Conservation (phyloP, 2,888 invertebrate genomes). For the Adelphocoris suturalis region DNA sequence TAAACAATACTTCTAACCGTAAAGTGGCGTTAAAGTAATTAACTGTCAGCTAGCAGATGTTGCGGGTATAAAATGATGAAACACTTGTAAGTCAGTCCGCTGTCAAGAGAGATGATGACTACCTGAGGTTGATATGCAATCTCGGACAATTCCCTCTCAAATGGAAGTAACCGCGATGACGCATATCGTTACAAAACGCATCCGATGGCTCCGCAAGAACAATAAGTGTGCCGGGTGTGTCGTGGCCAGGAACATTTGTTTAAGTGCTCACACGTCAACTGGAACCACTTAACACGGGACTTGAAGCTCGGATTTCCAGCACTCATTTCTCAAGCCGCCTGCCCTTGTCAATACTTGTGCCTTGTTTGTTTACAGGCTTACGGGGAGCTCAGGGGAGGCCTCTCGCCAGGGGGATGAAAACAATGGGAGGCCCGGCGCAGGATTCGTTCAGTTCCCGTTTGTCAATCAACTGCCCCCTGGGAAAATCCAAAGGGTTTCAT, state of each 20-base stretch:
- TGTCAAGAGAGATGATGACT: neutral
- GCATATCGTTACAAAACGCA: slow-evolving; percentile 36
- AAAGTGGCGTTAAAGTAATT: too few species aligned
- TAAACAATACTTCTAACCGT: too few species aligned
- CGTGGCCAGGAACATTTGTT: slow-evolving; percentile 36
- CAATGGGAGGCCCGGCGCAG: neutral
- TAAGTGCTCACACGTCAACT: slow-evolving; percentile 32
- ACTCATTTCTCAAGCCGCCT: slow-evolving; percentile 59
- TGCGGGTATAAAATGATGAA: too few species aligned
- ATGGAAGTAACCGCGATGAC: slow-evolving; percentile 13
- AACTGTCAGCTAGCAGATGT: too few species aligned
- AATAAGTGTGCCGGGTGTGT: slow-evolving; percentile 35
- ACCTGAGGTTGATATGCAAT: neutral
- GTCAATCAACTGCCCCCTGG: slow-evolving; percentile 53
- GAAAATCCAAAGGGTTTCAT: slow-evolving; percentile 52
- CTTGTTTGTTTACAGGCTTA: slow-evolving; percentile 64
- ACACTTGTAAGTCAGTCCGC: neutral
- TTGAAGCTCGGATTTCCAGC: slow-evolving; percentile 53
- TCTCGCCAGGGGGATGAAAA: slow-evolving; percentile 16
- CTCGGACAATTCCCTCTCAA: neutral
- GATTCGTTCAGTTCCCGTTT: slow-evolving; percentile 40
- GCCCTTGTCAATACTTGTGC: slow-evolving; percentile 58
- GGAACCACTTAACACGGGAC: slow-evolving; percentile 41
- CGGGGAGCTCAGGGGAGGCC: slow-evolving; percentile 28
- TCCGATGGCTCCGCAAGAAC: slow-evolving; percentile 19